Conservation (phyloP, 1,140 invertebrate genomes). For the Nephila pilipes region DNA sequence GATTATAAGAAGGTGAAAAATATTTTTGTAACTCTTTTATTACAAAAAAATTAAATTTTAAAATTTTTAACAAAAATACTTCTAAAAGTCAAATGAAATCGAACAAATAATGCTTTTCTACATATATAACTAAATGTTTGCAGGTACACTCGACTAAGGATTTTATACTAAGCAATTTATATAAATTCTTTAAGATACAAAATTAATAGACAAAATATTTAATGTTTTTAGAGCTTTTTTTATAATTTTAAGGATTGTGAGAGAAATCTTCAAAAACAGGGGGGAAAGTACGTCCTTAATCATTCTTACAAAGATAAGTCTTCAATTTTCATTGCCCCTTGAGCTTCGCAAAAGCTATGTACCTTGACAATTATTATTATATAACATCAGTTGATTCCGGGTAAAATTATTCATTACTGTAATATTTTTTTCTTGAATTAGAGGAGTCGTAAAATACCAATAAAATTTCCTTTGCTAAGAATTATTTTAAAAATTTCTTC, state of each 20-base stretch:
- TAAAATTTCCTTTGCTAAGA: no score
- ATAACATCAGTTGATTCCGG: not conserved
- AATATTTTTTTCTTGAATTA: no score
- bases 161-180: not conserved
- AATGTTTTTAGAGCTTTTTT: not conserved
- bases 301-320: not conserved
- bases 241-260: not conserved
- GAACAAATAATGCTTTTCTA: no score
- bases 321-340: not conserved
- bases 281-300: no score
- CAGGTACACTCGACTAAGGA: no score
- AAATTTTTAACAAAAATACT: not conserved
- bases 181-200: not conserved
- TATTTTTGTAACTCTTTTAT: constrained; percentile 22
- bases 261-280: not conserved
- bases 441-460: no score
- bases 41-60: not conserved
- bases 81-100: not conserved
- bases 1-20: not conserved
- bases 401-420: no score
- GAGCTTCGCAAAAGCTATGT: not conserved
- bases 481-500: no score
- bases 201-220: not conserved
- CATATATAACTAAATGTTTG: no score
- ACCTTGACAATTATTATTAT: not conserved